These are phyloP conservation scores for Euproctis similis DNA, from an alignment of 2,888 invertebrate genomes.

Conservation along the genomic window DNA sequence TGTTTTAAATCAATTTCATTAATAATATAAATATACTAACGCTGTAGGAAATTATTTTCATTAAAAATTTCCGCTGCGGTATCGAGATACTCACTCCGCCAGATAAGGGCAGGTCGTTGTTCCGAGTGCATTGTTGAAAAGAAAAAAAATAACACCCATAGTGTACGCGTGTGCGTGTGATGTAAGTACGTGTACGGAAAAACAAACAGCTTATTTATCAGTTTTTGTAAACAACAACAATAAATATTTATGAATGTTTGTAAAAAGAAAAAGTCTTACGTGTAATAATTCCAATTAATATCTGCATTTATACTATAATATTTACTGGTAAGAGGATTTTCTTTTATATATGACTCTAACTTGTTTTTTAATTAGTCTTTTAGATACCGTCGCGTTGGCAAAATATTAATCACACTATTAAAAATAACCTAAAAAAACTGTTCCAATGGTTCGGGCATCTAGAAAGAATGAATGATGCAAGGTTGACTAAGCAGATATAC, in stretches of 20 bases:
- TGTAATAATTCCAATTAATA: no score
- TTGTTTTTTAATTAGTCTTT: no score
- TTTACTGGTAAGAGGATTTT: no score
- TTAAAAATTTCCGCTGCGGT: constrained; percentile 27
- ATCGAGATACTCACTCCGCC: constrained; percentile 48
- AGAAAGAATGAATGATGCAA: no score
- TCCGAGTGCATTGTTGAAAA: constrained; percentile 61
- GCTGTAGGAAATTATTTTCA: constrained; percentile 17
- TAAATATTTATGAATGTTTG: constrained; percentile 32
- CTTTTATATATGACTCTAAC: no score
- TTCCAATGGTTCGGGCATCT: no score
- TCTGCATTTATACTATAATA: no score
- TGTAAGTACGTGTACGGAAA: constrained; percentile 53
- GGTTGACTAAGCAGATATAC: no score
- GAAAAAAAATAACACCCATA: constrained; percentile 50
- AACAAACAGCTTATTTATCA: constrained; percentile 44
- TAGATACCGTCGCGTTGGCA: no score
- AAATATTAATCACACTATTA: no score
- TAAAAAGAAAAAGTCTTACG: no score
- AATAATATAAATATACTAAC: constrained; percentile 1
- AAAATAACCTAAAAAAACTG: no score
- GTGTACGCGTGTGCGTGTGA: constrained; percentile 17
- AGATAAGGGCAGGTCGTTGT: constrained; percentile 67
- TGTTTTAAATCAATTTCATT: constrained; percentile 3
- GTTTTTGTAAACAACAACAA: constrained; percentile 31